These are phyloP conservation scores for Neosilurus hyrtlii DNA, from an alignment of 2,797 vertebrate genomes.

Conservation along the genomic window DNA sequence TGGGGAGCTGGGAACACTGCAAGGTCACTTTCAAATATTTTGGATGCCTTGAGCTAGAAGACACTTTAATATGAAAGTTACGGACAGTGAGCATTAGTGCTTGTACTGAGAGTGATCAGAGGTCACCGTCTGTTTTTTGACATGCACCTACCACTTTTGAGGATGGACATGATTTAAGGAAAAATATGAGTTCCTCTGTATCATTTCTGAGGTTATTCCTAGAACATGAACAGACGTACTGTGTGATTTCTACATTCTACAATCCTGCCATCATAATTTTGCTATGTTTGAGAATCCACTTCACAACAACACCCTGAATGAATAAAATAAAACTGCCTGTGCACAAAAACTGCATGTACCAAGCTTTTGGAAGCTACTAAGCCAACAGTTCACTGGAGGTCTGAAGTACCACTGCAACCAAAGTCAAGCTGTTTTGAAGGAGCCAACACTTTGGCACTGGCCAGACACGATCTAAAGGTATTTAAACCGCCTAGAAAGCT, in stretches of 20 bases:
- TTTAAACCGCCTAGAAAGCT: constrained; percentile 50
- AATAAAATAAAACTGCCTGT: constrained; percentile 1
- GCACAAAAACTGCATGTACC: neutral
- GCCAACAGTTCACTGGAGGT: neutral
- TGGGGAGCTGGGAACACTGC: constrained; percentile 62
- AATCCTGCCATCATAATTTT: neutral
- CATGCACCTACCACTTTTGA: constrained; percentile 31
- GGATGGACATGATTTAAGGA: neutral
- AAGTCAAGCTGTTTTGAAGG: constrained; percentile 29
- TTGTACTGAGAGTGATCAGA: constrained; percentile 18
- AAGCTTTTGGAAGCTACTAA: neutral
- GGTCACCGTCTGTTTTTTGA: constrained; percentile 31
- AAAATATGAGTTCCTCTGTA: constrained; percentile 1
- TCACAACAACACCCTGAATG: neutral
- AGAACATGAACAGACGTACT: constrained; percentile 4
- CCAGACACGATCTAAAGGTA: constrained; percentile 42
- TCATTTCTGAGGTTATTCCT: constrained; percentile 13
- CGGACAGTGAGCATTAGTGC: constrained; percentile 20
- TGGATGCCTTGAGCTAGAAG: constrained; percentile 57
- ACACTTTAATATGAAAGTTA: constrained; percentile 61
- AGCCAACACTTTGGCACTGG: constrained; percentile 27
- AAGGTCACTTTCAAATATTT: constrained; percentile 74
- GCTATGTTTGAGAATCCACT: neutral
- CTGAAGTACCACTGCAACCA: constrained; percentile 15
- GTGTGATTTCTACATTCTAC: constrained; percentile 35